Base-by-base conservation (phyloP, 2,888 invertebrate species). In the Odontocerum albicorne region DNA sequence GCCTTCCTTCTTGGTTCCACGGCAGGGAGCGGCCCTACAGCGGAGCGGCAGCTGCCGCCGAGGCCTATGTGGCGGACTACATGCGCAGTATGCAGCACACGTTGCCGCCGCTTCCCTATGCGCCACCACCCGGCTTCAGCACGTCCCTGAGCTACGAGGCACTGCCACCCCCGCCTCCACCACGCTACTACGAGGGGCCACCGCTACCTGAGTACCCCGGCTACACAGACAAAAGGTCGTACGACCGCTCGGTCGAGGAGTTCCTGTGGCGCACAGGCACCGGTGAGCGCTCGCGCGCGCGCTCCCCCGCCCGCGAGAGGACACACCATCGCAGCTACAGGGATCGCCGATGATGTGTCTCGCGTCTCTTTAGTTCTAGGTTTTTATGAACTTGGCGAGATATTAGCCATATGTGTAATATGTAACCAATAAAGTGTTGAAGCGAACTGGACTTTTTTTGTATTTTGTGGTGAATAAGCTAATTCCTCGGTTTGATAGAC, bases 41-140 rank as follows among this genome's bases (percentile, higher is more conserved):
- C 49, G 70, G 71, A 55, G 70, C 74, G 13, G 85, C 86, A 13
- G 85, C 85, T 3, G 85, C 85, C 8, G 90, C 90, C n/a, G 90
- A 91, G 67, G 90, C 90, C 1, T 91, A 90, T 70, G 89, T 91
- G 20, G 91, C 90, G 10, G 92, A 93, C 68, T 93, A 92, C 66
- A 91, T 93, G 88, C 81, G 91, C 22, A 88, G 88, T 20, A 90
- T 91, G 88, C 90, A 90, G 66, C 90, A 90, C 65, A 90, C 90
- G 66, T 71, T 91, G 65, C 90, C 92, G 42, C 92, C 93, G 32
- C 74, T 93, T 68, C 91, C 92, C 17, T 93, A 91, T 71, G 89
- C 86, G 22, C 87, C 90, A 17, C 85, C 87, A n/a, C 70, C 81
- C 63, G 75, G 77, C 33, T 82, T 82, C 63, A 73, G 78, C 63